Conservation (phyloP, 2,888 invertebrate genomes). For the Melipona bicolor region DNA sequence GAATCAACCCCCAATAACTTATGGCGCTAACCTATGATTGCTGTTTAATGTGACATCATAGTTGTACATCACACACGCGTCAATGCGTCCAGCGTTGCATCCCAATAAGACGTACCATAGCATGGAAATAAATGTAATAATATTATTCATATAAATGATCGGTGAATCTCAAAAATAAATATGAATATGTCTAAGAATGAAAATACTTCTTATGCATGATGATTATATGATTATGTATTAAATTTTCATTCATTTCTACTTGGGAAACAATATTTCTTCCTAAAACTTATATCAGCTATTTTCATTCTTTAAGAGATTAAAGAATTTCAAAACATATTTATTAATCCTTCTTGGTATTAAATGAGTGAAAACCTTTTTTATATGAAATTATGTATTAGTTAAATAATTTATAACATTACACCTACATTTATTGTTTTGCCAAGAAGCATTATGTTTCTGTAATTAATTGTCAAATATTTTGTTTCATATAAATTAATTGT, state of each 20-base stretch:
- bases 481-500: constrained; percentile 1
- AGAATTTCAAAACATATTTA: constrained; percentile 22
- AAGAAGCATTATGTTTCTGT: constrained; percentile 59
- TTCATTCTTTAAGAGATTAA: constrained; percentile 63
- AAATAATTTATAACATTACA: constrained; percentile 19
- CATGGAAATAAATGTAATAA: constrained; percentile 83
- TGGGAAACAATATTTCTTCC: constrained; percentile 27
- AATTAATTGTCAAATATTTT: constrained; percentile 24
- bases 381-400: constrained; percentile 10
- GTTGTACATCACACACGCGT: constrained; percentile 82
- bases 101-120: constrained; percentile 82
- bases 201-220: constrained; percentile 64
- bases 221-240: constrained; percentile 34
- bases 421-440: constrained; percentile 31
- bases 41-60: constrained; percentile 83
- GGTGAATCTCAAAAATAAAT: constrained; percentile 59
- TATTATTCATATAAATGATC: constrained; percentile 74
- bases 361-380: constrained; percentile 8
- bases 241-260: constrained; percentile 30
- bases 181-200: constrained; percentile 66
- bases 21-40: constrained; percentile 83
- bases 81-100: constrained; percentile 82
- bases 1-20: constrained; percentile 79
- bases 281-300: constrained; percentile 58
- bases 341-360: constrained; percentile 51